These are phyloP conservation scores for Danio tinwini DNA, from an alignment of 2,797 vertebrate species.

Conservation along the genomic window DNA sequence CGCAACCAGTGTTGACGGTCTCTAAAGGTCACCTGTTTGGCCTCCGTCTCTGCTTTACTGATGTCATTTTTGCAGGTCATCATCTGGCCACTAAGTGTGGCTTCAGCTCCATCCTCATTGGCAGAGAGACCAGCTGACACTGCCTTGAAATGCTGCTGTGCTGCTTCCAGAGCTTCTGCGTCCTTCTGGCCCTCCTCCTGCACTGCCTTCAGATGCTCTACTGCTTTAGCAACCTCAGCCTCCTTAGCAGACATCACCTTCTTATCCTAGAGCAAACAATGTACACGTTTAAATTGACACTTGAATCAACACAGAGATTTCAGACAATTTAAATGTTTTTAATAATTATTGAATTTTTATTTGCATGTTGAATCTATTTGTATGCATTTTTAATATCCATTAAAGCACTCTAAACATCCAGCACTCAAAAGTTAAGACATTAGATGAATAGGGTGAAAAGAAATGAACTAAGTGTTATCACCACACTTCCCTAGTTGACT, in stretches of 20 bases:
- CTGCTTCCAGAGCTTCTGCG: conserved; percentile 76
- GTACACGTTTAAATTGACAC: not conserved
- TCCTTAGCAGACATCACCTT: conserved; percentile 87
- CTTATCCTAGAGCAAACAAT: conserved; percentile 80
- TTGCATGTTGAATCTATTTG: too few species aligned
- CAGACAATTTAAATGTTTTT: not conserved
- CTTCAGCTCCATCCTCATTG: conserved; percentile 87
- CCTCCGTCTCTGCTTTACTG: conserved; percentile 90
- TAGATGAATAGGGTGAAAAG: too few species aligned
- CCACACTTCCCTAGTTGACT: too few species aligned
- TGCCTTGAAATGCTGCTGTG: conserved; percentile 90
- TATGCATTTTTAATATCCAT: too few species aligned
- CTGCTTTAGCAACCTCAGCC: conserved; percentile 81
- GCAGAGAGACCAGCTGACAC: conserved; percentile 90
- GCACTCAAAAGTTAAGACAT: too few species aligned
- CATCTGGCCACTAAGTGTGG: conserved; percentile 91
- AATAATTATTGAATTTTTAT: too few species aligned
- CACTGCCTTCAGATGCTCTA: conserved; percentile 74
- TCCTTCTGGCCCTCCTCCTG: conserved; percentile 83
- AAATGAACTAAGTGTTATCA: too few species aligned
- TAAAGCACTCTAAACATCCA: too few species aligned
- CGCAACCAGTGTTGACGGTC: not conserved
- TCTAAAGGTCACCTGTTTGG: conserved; percentile 85
- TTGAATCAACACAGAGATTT: not conserved
- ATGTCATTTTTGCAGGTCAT: conserved; percentile 95